Percentiles rank a stretch among this genome's conserved stretches.
These are phyloP conservation scores for Luscinia luscinia DNA, from an alignment of 2,797 vertebrate genomes.

Conservation along the genomic window DNA sequence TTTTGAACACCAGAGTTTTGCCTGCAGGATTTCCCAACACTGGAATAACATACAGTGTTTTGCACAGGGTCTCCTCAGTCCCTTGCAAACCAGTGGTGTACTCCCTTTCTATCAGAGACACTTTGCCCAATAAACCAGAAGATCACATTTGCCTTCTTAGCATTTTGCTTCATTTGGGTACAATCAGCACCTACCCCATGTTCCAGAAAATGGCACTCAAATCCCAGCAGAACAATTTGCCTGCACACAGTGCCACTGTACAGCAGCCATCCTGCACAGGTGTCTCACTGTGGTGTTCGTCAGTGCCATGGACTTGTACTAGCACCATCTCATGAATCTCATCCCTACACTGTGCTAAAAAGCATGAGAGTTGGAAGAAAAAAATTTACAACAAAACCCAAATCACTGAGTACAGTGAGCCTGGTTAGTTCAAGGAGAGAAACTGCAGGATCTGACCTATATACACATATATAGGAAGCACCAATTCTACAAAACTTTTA, in stretches of 20 bases:
- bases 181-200: background rate
- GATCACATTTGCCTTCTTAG: background rate
- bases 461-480: background rate
- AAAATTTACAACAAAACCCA: background rate
- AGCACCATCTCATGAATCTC: background rate
- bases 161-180: background rate
- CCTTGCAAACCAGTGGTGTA: background rate
- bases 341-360: background rate
- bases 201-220: background rate
- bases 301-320: background rate
- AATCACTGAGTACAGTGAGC: background rate
- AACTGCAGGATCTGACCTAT: background rate
- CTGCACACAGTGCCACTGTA: background rate
- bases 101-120: background rate
- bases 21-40: background rate
- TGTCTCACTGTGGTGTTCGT: background rate
- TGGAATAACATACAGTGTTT: background rate
- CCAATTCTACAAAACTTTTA: background rate
- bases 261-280: background rate
- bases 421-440: background rate
- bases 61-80: background rate
- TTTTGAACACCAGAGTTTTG: background rate
- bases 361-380: background rate
- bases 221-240: background rate
- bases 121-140: background rate